A percentile compares a stretch with the other conserved stretches of the same genome.
Evolutionary conservation across 2,797 vertebrate genomes (phyloP).

Genomic region (Clarias laeviceps): DNA sequence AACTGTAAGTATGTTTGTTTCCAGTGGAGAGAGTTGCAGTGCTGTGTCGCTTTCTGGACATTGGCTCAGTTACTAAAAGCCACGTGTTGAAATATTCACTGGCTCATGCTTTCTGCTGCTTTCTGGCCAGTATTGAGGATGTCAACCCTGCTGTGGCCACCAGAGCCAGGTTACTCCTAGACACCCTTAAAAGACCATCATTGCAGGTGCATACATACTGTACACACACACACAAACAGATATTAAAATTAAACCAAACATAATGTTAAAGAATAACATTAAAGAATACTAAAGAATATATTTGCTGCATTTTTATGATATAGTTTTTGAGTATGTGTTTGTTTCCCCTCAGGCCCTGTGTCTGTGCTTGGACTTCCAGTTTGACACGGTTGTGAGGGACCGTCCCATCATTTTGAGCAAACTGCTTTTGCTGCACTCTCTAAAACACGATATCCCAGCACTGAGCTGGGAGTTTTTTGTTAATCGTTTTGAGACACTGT

Average conservation of each 20-base stretch:
- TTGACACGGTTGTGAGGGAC: slow-evolving; percentile 96
- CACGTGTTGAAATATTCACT: slow-evolving; percentile 94
- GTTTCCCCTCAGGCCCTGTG: slow-evolving; percentile 84
- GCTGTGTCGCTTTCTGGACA: slow-evolving; percentile 96
- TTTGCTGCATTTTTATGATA: background rate
- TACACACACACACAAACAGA: background rate
- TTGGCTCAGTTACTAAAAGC: slow-evolving; percentile 95
- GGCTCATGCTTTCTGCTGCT: slow-evolving; percentile 97
- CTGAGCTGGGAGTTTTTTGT: slow-evolving; percentile 99
- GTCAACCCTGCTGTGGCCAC: slow-evolving; percentile 97
- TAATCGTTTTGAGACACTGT: slow-evolving; percentile 96
- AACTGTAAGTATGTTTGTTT: slow-evolving; percentile 20
- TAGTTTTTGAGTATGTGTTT: slow-evolving; percentile 38
- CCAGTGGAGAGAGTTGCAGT: slow-evolving; percentile 97
- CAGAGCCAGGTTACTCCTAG: slow-evolving; percentile 90
- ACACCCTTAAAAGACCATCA: slow-evolving; percentile 94
- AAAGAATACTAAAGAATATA: background rate
- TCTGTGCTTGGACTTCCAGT: slow-evolving; percentile 98
- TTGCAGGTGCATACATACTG: slow-evolving; percentile 83
- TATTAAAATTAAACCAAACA: background rate
- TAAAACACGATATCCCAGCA: slow-evolving; percentile 94
- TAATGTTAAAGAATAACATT: too few relatives aligned
- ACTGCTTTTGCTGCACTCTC: slow-evolving; percentile 92
- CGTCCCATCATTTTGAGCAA: slow-evolving; percentile 96
- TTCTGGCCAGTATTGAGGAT: slow-evolving; percentile 95